These are phyloP conservation scores for Petrolisthes manimaculis DNA, from an alignment of 2,888 invertebrate species.

Conservation along the genomic window DNA sequence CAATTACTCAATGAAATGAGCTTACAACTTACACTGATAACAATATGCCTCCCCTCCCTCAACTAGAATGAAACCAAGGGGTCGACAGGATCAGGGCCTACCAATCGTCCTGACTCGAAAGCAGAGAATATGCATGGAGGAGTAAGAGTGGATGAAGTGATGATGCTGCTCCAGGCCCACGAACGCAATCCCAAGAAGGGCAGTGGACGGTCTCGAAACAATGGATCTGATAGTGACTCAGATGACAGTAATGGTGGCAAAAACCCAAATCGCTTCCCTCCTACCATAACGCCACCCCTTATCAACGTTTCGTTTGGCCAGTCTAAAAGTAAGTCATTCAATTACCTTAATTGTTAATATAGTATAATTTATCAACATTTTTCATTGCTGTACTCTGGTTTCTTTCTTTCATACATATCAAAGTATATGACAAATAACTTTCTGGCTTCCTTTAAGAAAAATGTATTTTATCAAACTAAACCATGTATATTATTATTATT, in stretches of 20 bases:
- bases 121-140: conserved; percentile 18
- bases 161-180: conserved; percentile 58
- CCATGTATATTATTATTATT: too few species aligned
- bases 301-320: conserved; percentile 20
- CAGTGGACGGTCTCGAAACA: conserved; percentile 71
- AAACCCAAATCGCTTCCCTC: not conserved
- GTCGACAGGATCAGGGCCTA: not conserved
- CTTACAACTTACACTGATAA: too few species aligned
- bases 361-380: too few species aligned
- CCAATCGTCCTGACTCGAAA: not conserved
- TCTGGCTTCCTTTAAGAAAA: too few species aligned
- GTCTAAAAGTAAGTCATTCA: too few species aligned
- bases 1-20: too few species aligned
- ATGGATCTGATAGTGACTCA: conserved; percentile 67
- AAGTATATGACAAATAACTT: too few species aligned
- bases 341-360: too few species aligned
- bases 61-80: conserved; percentile 26
- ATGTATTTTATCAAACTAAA: too few species aligned
- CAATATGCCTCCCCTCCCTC: not conserved
- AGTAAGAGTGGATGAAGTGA: conserved; percentile 50
- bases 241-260: conserved; percentile 67
- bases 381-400: too few species aligned
- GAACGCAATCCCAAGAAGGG: conserved; percentile 75
- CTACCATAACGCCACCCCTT: not conserved
- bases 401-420: too few species aligned